Base-by-base conservation (phyloP, 2,113 vertebrate species). In the Sprattus sprattus region DNA sequence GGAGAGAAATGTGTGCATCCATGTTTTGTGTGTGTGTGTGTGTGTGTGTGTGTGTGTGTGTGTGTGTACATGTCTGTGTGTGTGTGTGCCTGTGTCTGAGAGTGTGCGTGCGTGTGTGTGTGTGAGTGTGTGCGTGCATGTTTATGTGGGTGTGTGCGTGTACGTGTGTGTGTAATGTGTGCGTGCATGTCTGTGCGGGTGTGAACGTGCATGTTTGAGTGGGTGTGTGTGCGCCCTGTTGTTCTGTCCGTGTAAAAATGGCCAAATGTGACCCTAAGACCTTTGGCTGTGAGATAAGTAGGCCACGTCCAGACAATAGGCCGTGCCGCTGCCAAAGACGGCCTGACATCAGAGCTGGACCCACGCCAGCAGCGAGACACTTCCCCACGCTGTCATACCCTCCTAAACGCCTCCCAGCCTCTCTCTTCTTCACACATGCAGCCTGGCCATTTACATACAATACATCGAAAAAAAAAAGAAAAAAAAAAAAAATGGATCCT, bases 281-380 rank as follows among this genome's bases (percentile, higher is more conserved):
- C 83, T 28, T 50, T 85, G 71, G 82, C 89, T 89, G 82, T 81
- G 50, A 84, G 86, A 89, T 90, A 94, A 95, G 82, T 93, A 91
- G 91, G 93, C 83, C 92, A 93, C 86, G 16, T 89, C 25, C 84
- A 93, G 86, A 95, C 92, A 95, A 93, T 90, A 89, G 89, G 84
- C 81, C 87, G 89, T 81, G 89, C 91, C 87, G 87, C 89, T 90
- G 87, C 87, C 90, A 92, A 88, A 93, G 89, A 89, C 89, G 85
- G 89, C 82, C 85, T 95, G 94, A 95, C 92, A 93, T 94, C 91
- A 94, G 85, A 87, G 78, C 83, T 90, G 92, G 91, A 90, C 60
- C 8, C 46, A 32, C 46, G 91, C 92, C 94, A 93, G 89, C 85
- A 88, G 83, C 87, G 84, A 88, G 71, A 85, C 67, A 80, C 83